These are phyloP conservation scores for Acronicta leporina DNA, from an alignment of 2,888 invertebrate species.

Conservation along the genomic window DNA sequence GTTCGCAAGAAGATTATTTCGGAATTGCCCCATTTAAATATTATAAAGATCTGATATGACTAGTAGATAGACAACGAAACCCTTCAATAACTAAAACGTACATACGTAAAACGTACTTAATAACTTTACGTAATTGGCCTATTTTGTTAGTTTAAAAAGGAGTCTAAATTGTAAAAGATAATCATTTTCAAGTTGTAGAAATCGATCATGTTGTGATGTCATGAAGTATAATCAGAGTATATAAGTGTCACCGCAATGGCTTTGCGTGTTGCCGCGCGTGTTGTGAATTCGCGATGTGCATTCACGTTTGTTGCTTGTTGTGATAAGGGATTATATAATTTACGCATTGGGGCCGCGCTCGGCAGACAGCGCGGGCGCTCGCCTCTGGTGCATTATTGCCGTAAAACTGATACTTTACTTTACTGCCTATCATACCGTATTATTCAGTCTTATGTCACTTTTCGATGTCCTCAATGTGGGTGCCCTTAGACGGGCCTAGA, in stretches of 20 bases:
- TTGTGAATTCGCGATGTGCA: constrained; percentile 51
- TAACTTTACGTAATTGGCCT: too few relatives aligned
- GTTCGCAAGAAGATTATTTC: too few relatives aligned
- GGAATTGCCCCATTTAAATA: too few relatives aligned
- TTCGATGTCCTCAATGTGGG: constrained; percentile 39
- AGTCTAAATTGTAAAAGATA: too few relatives aligned
- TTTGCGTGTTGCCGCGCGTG: constrained; percentile 41
- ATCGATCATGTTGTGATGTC: constrained; percentile 22
- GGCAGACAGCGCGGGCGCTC: constrained; percentile 38
- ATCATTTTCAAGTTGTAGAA: too few relatives aligned
- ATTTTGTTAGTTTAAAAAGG: too few relatives aligned
- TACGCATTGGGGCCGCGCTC: constrained; percentile 70
- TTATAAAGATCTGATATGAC: too few relatives aligned
- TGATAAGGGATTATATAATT: constrained; percentile 73
- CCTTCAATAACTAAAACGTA: too few relatives aligned
- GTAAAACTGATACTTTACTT: constrained; percentile 58
- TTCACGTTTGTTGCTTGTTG: constrained; percentile 53
- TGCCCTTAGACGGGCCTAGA: constrained; percentile 45
- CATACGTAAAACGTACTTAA: too few relatives aligned
- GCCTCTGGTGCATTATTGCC: constrained; percentile 54
- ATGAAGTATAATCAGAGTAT: constrained; percentile 5
- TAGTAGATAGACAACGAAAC: too few relatives aligned
- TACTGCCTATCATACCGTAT: constrained; percentile 46
- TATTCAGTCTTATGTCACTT: constrained; percentile 47
- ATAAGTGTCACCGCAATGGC: constrained; percentile 22